Base-by-base conservation (phyloP, 2,113 vertebrate genomes). In the Cinclus mexicanus region DNA sequence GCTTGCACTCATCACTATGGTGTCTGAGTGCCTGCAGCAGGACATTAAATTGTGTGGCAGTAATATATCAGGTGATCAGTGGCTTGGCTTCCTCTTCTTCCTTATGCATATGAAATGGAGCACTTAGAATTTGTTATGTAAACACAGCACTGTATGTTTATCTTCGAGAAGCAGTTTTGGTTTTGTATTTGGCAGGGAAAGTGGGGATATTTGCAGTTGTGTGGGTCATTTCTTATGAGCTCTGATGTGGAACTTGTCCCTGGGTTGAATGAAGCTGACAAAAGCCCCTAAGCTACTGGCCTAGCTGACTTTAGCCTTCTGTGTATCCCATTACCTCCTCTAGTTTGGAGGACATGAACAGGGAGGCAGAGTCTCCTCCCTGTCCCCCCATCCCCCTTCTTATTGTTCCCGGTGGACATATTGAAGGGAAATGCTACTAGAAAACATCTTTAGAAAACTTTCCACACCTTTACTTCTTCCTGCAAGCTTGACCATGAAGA, bases 401-500 rank as follows among this genome's bases (percentile, higher is more conserved):
- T 63, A 42, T 41, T 89, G 26, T 93, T 35, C 75, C 41, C 50
- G 44, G 11, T 69, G 85, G 59, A 47, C 10, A 11, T 70, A 80
- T 72, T 90, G 94, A 72, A 91, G 55, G n/a, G 37, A 39, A 91
- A 72, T 65, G n/a, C 53, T 60, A 60, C 93, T 79, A 76, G 85
- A 96, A 93, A 89, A 11, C 61, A 89, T 75, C 69, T 91, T 52
- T 59, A 75, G 81, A 81, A 94, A 87, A 87, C 39, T 78, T 93
- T 87, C 74, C 37, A 49, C 33, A 47, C 50, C 28, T 95, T 85
- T 64, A n/a, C 42, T 55, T 80, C 64, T 92, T 89, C 46, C 71
- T 87, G 63, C 28, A 71, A 42, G n/a, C 52, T 86, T 71, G 61
- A 76, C 47, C 67, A 50, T 0, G 0, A 0, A 41, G 59, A 68